Evolutionary conservation across 2,888 invertebrate species (phyloP), one percentile per base, ranked within the genome.

Genomic region (Laspeyria flexula): DNA sequence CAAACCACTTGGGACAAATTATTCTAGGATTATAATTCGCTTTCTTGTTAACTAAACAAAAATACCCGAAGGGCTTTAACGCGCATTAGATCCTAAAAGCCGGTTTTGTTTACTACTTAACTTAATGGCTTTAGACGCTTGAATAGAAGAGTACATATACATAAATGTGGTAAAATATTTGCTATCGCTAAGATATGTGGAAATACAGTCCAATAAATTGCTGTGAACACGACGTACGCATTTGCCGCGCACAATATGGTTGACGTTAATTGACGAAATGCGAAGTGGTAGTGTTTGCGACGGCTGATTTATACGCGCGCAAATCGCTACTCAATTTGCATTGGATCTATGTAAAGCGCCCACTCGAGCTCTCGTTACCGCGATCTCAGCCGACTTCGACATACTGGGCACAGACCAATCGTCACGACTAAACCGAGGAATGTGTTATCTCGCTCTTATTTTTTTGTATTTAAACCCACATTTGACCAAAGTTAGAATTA

Each of bases 251-350:
- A 76, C 79, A 79, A 79, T 85, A 83, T 79, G 69, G 72, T 64
- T 76, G 79, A 85, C 79, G 78, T 83, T 87, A 87, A 86, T 87
- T 87, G 85, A 85, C 79, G 81, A 86, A 85, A 83, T 76, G 71
- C 75, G 65, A 75, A 75, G 71, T 77, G 71, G 69, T 74, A 56
- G 66, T 60, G 71, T 77, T 73, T 73, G 71, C 56, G 72, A 71
- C 54, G 64, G 57, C 70, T 78, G 79, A 88, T 83, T 83, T 86
- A 86, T 85, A 78, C 77, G 72, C 69, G 73, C 76, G 74, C 80
- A 80, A 83, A 85, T 84, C 83, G 79, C 78, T 78, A 79, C 81
- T 80, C 80, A 79, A 88, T 88, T 89, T 86, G 85, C 86, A 88
- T 88, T 79, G 78, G 77, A 86, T 85, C 83, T 85, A 81, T 85